Base-by-base conservation (phyloP, 2,888 invertebrate genomes). In the Rhimphoctona megacephalus region DNA sequence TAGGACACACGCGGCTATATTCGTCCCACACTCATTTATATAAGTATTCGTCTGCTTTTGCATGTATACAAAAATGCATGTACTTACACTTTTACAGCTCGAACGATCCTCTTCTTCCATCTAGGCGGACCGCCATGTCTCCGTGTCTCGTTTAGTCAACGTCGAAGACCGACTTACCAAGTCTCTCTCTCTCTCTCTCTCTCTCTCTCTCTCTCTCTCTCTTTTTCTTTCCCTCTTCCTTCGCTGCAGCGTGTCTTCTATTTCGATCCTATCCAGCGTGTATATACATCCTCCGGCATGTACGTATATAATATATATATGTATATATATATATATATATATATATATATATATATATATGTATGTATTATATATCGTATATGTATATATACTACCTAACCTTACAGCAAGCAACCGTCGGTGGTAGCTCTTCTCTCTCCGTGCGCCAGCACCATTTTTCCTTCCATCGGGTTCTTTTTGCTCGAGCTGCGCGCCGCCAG, bases 91-190 rank as follows among this genome's bases (percentile, higher is more conserved):
- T 25, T 74, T 19, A 43, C 30, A 76, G 11, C 64, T 64, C 30
- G 17, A 67, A 49, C 49, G 36, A 66, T 7, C 73, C 76, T 36
- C 66, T 49, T 52, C 52, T 78, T 76, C 61, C 39, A 74, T 74
- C 76, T 46, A 30, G 76, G 61, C 61, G 76, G 73, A 52, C 52
- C 52, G 30, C 90, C 90, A 89, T 92, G 91, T 91, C 91, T 90
- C 89, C 91, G 90, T 90, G 90, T 91, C 92, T 91, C 92, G 91
- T 92, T 92, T 92, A 92, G 91, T 92, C 91, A 92, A 91, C 89
- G 92, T 92, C 92, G 91, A 92, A 91, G 90, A 81, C 89, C 90
- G 91, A 90, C 91, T 89, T 89, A 90, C 90, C 87, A 82, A 86
- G 84, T 86, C 85, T 72, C 87, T 82, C 87, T 69, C 82, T 85